Evolutionary conservation across 2,797 vertebrate genomes (phyloP).

Genomic region (Pseudocheirus occidentalis): DNA sequence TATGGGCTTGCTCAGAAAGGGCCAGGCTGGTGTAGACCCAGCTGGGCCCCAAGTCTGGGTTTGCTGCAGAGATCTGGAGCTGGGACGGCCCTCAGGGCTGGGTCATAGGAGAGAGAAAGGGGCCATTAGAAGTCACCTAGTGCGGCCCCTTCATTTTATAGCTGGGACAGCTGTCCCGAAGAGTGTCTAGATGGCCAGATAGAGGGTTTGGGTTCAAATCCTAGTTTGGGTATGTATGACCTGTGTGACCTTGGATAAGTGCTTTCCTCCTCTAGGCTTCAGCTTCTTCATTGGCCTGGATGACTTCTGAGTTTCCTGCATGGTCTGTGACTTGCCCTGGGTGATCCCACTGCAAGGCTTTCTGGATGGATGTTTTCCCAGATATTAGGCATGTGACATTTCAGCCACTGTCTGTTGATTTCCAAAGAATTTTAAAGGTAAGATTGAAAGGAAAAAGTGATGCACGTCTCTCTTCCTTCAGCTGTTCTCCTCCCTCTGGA

Average conservation of each 20-base stretch:
- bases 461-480: too few species aligned
- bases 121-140: not conserved
- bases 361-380: slow-evolving; percentile 24
- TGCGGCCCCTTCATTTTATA: not conserved
- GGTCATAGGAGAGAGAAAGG: not conserved
- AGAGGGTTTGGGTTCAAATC: not conserved
- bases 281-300: not conserved
- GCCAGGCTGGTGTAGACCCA: not conserved
- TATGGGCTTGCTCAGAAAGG: not conserved
- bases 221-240: not conserved
- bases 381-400: not conserved
- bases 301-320: not conserved
- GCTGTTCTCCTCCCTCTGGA: too few species aligned
- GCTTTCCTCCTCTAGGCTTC: not conserved
- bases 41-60: not conserved
- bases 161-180: too few species aligned
- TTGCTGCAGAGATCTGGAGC: not conserved
- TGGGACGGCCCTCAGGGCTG: too few species aligned
- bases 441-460: not conserved
- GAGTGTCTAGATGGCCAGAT: not conserved
- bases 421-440: not conserved
- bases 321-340: not conserved
- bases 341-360: not conserved
- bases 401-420: not conserved
- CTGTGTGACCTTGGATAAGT: slow-evolving; percentile 3